These are phyloP conservation scores for Xiphias gladius DNA, from an alignment of 2,113 vertebrate genomes.

Conservation along the genomic window DNA sequence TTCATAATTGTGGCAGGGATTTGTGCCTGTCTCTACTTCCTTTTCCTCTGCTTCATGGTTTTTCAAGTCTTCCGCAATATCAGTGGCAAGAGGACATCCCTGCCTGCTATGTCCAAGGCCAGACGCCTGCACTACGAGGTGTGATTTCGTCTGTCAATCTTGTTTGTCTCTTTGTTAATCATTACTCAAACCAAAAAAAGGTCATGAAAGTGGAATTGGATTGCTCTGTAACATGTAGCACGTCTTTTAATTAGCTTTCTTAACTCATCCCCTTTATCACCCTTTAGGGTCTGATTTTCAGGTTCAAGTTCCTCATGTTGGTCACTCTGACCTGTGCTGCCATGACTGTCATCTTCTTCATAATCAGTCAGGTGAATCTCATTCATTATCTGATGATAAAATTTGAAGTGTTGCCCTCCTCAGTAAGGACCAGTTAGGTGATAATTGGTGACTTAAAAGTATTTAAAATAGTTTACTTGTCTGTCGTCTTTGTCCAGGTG, in stretches of 20 bases:
- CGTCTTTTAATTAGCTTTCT: neutral
- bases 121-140: constrained; percentile 97
- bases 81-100: constrained; percentile 92
- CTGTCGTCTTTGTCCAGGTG: constrained; percentile 83
- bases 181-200: neutral
- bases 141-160: neutral
- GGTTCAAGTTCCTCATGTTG: constrained; percentile 99
- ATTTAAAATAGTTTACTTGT: neutral
- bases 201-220: neutral
- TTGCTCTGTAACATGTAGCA: neutral
- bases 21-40: constrained; percentile 97
- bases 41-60: constrained; percentile 99
- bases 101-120: constrained; percentile 96
- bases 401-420: neutral
- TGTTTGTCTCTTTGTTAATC: neutral
- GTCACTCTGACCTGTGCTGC: constrained; percentile 97
- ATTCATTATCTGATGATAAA: neutral
- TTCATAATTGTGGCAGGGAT: constrained; percentile 98
- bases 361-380: constrained; percentile 93
- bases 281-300: constrained; percentile 94
- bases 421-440: neutral
- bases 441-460: neutral
- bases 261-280: neutral
- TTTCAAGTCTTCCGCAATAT: constrained; percentile 99
- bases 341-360: constrained; percentile 98